Percentiles rank a stretch among this genome's conserved stretches.
These are phyloP conservation scores for Apolygus lucorum DNA, from an alignment of 1,140 invertebrate genomes.

Conservation along the genomic window DNA sequence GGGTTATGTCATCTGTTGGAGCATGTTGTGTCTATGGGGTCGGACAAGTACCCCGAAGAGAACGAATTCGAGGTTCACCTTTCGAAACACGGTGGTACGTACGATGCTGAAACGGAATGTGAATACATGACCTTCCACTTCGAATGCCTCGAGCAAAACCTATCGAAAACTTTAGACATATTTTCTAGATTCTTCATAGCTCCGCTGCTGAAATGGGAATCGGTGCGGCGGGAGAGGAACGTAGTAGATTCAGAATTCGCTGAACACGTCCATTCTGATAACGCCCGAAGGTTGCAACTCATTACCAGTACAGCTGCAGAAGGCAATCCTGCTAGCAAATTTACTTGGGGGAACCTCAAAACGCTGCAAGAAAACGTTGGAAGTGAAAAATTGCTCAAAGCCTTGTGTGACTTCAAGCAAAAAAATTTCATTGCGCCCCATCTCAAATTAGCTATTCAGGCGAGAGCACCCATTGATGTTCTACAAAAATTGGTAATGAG, in stretches of 20 bases:
- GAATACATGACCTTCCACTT: conserved; percentile 83
- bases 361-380: conserved; percentile 61
- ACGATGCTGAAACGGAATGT: conserved; percentile 55
- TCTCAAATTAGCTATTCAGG: conserved; percentile 78
- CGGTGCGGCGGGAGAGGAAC: conserved; percentile 83
- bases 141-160: conserved; percentile 69
- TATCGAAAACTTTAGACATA: conserved; percentile 64
- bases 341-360: conserved; percentile 75
- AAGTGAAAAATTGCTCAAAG: conserved; percentile 53
- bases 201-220: conserved; percentile 75
- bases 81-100: conserved; percentile 38
- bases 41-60: conserved; percentile 47
- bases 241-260: conserved; percentile 87
- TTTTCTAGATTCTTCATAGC: conserved; percentile 86
- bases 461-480: conserved; percentile 63
- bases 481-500: conserved; percentile 58
- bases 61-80: conserved; percentile 36
- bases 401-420: conserved; percentile 67
- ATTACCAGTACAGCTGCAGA: conserved; percentile 43
- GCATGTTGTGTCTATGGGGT: conserved; percentile 83
- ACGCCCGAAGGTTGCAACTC: conserved; percentile 61
- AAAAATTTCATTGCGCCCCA: conserved; percentile 80
- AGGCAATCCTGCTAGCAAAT: conserved; percentile 65
- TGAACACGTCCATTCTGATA: conserved; percentile 57
- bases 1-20: conserved; percentile 91